Evolutionary conservation across 2,113 vertebrate species (phyloP).

Genomic region (Nesogale talazaci): DNA sequence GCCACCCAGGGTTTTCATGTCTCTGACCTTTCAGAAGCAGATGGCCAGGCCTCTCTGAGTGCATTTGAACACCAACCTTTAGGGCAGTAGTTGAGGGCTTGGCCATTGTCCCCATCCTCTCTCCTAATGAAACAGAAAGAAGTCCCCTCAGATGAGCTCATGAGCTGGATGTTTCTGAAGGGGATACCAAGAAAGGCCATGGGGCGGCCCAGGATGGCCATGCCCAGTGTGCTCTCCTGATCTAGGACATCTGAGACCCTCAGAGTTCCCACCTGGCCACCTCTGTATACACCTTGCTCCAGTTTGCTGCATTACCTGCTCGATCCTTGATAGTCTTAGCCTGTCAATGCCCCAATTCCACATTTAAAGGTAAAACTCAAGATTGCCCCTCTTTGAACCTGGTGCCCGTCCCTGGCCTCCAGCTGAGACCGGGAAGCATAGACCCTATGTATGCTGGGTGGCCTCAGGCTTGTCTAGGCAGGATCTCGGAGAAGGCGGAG

Average conservation of each 20-base stretch:
- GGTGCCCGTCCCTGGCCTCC: not conserved
- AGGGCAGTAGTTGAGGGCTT: not conserved
- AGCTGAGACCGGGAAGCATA: not conserved
- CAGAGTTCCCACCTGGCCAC: not conserved
- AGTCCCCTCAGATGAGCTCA: not conserved
- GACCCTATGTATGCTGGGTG: not conserved
- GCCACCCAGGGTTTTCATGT: not conserved
- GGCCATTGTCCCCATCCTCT: not conserved
- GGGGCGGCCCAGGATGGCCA: accelerated
- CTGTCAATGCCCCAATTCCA: not conserved
- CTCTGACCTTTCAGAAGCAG: not conserved
- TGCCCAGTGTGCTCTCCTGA: not conserved
- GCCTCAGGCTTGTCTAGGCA: not conserved
- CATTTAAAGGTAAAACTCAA: not conserved
- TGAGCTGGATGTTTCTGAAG: not conserved
- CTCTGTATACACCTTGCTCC: too few species aligned
- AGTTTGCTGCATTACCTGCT: not conserved
- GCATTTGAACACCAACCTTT: not conserved
- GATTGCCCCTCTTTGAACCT: not conserved
- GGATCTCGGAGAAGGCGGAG: not conserved
- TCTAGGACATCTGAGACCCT: not conserved
- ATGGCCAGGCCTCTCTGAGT: not conserved
- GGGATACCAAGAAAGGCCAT: accelerated
- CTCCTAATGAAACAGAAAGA: not conserved
- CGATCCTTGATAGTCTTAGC: not conserved